Conservation (phyloP, 53 echinoderm and acorn worm genomes). For the Hippasteria phrygiana region DNA sequence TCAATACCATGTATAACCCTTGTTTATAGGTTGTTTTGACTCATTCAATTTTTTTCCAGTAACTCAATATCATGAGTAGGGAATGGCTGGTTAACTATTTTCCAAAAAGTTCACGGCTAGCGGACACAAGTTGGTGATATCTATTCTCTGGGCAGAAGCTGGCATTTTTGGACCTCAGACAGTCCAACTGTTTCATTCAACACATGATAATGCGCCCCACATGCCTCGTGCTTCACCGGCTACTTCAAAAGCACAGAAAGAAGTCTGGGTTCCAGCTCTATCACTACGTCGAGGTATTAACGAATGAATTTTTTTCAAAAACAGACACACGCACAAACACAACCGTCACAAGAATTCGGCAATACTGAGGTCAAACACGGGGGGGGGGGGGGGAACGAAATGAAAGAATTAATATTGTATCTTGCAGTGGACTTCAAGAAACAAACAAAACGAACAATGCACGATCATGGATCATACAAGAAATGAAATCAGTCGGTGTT, state of each 20-base stretch:
- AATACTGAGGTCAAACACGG: not conserved
- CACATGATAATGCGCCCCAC: not conserved
- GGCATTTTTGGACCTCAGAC: too few species aligned
- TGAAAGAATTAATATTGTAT: not conserved
- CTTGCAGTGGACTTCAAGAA: not conserved
- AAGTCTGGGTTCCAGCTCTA: not conserved
- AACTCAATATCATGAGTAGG: too few species aligned
- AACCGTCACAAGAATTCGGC: not conserved
- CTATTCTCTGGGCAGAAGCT: too few species aligned
- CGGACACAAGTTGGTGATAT: too few species aligned
- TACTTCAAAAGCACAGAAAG: not conserved
- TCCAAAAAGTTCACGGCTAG: too few species aligned
- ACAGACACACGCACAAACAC: not conserved
- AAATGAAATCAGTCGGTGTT: not conserved
- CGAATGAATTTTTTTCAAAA: not conserved
- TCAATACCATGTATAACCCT: too few species aligned
- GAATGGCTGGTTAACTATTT: too few species aligned
- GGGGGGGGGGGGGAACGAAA: too few species aligned
- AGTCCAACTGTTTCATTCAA: too few species aligned
- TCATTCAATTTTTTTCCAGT: too few species aligned
- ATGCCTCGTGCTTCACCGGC: not conserved
- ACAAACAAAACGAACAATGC: not conserved
- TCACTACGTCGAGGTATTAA: not conserved
- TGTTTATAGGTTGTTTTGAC: too few species aligned
- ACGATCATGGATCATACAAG: not conserved